phyloP scores from a whole-genome alignment of 1,140 invertebrate genomes.

The Lepidurus packardi region DNA sequence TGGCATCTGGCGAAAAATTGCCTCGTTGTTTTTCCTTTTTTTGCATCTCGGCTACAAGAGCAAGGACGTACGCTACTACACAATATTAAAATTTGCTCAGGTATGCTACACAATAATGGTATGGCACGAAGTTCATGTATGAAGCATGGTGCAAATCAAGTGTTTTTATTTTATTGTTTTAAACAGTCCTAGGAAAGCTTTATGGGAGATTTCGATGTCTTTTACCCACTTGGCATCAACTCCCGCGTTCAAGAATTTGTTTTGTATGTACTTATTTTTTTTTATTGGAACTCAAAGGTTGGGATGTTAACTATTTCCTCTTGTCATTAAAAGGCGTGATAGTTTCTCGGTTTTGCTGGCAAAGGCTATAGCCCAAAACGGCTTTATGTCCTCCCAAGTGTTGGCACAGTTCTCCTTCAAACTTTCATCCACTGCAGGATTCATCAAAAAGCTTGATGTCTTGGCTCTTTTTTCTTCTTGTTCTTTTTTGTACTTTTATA shows the following conservation, averaged over 20 bases:
- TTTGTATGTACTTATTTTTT: too few species aligned
- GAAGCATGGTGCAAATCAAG: too few species aligned
- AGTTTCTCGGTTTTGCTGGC: too few species aligned
- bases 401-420: background rate
- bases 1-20: background rate
- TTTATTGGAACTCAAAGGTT: too few species aligned
- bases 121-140: too few species aligned
- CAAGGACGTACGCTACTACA: background rate
- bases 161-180: too few species aligned
- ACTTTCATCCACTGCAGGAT: constrained; percentile 5
- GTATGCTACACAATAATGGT: background rate
- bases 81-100: background rate
- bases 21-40: background rate
- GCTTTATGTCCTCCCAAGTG: background rate
- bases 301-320: too few species aligned
- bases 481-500: background rate
- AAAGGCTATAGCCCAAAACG: background rate
- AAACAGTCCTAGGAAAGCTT: too few species aligned
- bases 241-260: too few species aligned
- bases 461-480: background rate
- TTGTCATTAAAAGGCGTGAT: too few species aligned
- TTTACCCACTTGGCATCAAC: too few species aligned
- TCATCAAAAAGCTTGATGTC: background rate
- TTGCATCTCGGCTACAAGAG: background rate
- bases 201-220: too few species aligned